These are phyloP conservation scores for Cairina moschata DNA, from an alignment of 2,113 vertebrate species.

Conservation along the genomic window DNA sequence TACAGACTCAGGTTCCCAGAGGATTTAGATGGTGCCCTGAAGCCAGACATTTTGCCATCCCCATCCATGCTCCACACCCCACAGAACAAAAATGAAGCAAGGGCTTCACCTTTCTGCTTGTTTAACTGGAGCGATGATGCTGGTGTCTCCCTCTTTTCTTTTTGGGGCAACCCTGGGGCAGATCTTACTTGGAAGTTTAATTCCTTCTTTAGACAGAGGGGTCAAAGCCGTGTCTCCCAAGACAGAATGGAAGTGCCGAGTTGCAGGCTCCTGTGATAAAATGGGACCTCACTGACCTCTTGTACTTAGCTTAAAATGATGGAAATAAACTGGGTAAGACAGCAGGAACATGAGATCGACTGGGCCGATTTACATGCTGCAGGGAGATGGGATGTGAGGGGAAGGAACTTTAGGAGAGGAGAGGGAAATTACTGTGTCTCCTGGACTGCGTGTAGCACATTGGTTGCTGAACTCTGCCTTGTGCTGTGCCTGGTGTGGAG, in stretches of 20 bases:
- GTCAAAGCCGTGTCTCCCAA: background rate
- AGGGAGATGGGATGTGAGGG: background rate
- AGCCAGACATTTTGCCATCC: fast-evolving
- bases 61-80: background rate
- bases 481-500: background rate
- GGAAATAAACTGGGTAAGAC: background rate
- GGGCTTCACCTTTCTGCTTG: background rate
- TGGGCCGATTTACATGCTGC: background rate
- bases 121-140: background rate
- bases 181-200: background rate
- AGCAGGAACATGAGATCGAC: background rate
- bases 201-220: background rate
- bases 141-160: background rate
- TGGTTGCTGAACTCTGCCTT: background rate
- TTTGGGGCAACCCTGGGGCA: background rate
- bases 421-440: background rate
- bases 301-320: background rate
- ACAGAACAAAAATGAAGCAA: background rate
- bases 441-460: background rate
- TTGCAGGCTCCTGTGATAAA: background rate
- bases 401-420: background rate
- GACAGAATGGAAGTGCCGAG: background rate
- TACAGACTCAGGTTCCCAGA: background rate
- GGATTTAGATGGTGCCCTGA: background rate
- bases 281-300: background rate